Evolutionary conservation across 2,888 invertebrate genomes (phyloP), one percentile per base, ranked within the genome.

Genomic region (Noctuana brunneofusca): DNA sequence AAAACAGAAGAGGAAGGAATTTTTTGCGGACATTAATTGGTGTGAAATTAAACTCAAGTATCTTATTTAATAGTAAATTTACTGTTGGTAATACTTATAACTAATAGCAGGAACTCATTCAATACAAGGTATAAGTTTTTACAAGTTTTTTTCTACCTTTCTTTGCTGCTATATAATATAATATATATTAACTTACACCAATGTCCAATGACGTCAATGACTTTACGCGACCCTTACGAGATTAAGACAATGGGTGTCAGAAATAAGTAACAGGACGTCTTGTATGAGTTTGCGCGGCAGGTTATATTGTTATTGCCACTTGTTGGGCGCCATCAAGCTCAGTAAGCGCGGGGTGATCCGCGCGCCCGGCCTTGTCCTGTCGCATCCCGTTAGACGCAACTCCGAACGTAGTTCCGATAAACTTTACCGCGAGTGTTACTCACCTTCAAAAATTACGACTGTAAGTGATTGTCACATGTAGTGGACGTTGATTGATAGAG

Each of bases 241-340:
- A 49, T 53, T 35, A 53, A 53, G 55, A 64, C 58, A 18, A 65
- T 67, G 67, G 64, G 65, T 69, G 66, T 65, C 70, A 72, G 74
- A 66, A 74, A 70, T 68, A 71, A 73, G 73, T 68, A 71, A 69
- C 32, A 46, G 41, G 54, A 18, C 35, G 54, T 60, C 73, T 73
- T 73, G 80, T 80, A 78, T 72, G 90, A 89, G 90, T 88, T 88
- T 90, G 91, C 89, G 90, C 90, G 72, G 84, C 73, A 83, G 78
- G 84, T 79, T 77, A 81, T 78, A 78, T 78, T 87, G 84, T 86
- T 86, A 81, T 83, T 79, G 87, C 87, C 90, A 91, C 91, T 91
- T 91, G 91, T 91, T 91, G 91, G 91, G 90, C 88, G 89, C 88
- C 88, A 87, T 75, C 75, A 73, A 79, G 83, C 80, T 86, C 89